phyloP scores from a whole-genome alignment of 2,888 invertebrate species.

The Antheraea assamensis region DNA sequence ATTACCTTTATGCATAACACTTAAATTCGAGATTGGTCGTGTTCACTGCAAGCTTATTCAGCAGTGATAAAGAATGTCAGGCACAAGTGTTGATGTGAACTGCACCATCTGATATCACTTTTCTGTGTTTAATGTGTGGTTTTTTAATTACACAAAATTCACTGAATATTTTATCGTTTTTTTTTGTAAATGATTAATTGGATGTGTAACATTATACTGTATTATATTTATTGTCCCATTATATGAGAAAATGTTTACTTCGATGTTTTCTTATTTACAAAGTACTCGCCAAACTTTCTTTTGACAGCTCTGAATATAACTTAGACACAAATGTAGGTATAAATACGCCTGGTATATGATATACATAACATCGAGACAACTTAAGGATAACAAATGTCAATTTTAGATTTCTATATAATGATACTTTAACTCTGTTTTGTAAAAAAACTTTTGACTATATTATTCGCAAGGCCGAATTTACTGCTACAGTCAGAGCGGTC shows the following conservation, averaged over 20 bases:
- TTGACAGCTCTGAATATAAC: too few relatives aligned
- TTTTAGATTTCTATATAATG: too few relatives aligned
- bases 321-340: too few relatives aligned
- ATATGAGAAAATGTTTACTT: slow-evolving; percentile 44
- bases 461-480: too few relatives aligned
- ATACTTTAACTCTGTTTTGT: too few relatives aligned
- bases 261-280: slow-evolving; percentile 6
- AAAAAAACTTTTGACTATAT: too few relatives aligned
- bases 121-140: slow-evolving; percentile 34
- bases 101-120: slow-evolving; percentile 26
- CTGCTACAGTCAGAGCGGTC: too few relatives aligned
- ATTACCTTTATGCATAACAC: neutral
- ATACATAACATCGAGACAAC: too few relatives aligned
- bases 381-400: too few relatives aligned
- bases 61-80: neutral
- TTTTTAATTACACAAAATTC: slow-evolving; percentile 11
- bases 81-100: neutral
- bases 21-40: neutral
- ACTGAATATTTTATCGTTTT: neutral
- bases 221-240: slow-evolving; percentile 39
- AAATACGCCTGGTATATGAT: too few relatives aligned
- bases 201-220: neutral
- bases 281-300: too few relatives aligned
- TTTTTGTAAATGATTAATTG: neutral
- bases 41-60: too few relatives aligned